Conservation (phyloP, 2,888 invertebrate genomes). For the Hemistola chrysoprasaria region DNA sequence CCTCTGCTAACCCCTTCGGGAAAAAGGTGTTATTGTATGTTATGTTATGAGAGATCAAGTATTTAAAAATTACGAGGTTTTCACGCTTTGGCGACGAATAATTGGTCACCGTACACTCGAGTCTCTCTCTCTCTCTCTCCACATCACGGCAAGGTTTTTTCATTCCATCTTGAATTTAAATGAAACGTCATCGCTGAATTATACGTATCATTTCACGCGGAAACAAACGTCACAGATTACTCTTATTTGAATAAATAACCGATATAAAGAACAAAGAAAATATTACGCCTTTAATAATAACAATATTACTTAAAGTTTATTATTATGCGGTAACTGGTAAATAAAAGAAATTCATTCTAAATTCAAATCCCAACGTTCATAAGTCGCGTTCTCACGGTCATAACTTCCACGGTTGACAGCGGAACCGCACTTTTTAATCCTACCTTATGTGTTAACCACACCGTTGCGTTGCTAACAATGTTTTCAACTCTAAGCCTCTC, state of each 20-base stretch:
- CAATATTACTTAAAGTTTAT: too few species aligned
- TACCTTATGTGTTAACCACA: constrained; percentile 25
- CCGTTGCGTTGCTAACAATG: constrained; percentile 1
- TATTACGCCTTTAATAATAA: too few species aligned
- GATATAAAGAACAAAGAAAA: too few species aligned
- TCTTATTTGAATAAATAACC: constrained; percentile 1
- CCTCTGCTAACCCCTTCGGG: too few species aligned
- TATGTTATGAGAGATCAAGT: too few species aligned
- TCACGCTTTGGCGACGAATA: not conserved
- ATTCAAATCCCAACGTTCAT: constrained; percentile 29
- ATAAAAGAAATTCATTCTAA: constrained; percentile 3
- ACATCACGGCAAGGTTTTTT: constrained; percentile 37
- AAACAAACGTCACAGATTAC: constrained; percentile 12
- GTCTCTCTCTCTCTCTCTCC: constrained; percentile 15
- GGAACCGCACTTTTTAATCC: constrained; percentile 38
- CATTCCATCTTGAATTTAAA: constrained; percentile 46
- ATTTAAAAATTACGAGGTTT: too few species aligned
- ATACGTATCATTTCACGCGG: constrained; percentile 41
- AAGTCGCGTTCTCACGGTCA: constrained; percentile 27
- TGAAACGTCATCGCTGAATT: constrained; percentile 45
- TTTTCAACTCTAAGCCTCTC: constrained; percentile 3
- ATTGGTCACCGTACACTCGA: constrained; percentile 11
- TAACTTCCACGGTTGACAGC: constrained; percentile 32
- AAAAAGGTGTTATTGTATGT: too few species aligned
- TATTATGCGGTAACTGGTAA: too few species aligned